Percentiles rank a stretch among this genome's conserved stretches.
Conservation (phyloP, 1,140 invertebrate species). For the Drosophila obscura region DNA sequence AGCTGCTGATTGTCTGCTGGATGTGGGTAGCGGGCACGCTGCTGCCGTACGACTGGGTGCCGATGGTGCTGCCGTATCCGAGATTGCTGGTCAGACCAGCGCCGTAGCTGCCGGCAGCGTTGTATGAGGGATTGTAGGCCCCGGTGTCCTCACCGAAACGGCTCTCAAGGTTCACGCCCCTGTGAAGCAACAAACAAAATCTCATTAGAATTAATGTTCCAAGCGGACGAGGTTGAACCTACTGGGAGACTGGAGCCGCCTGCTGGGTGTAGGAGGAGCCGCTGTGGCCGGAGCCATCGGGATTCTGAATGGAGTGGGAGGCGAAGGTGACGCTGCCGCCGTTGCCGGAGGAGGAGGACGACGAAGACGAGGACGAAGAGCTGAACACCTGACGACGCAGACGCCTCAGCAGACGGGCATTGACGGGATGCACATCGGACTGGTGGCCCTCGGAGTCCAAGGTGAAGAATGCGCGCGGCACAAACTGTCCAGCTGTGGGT, state of each 20-base stretch:
- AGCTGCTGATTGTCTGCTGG: slow-evolving; percentile 21
- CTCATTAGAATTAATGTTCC: background rate
- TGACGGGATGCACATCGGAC: slow-evolving; percentile 67
- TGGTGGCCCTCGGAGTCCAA: slow-evolving; percentile 70
- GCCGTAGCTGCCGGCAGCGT: background rate
- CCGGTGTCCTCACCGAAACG: slow-evolving; percentile 61
- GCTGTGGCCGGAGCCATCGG: slow-evolving; percentile 31
- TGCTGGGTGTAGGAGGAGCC: slow-evolving; percentile 36
- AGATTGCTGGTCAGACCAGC: background rate
- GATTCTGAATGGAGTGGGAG: slow-evolving; percentile 26
- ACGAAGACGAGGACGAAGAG: slow-evolving; percentile 58
- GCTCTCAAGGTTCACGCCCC: slow-evolving; percentile 5
- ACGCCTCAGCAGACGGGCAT: slow-evolving; percentile 65
- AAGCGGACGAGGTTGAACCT: background rate
- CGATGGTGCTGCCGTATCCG: background rate
- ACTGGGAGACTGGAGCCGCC: background rate
- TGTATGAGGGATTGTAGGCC: slow-evolving; percentile 19
- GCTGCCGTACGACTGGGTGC: slow-evolving; percentile 17
- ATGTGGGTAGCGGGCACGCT: slow-evolving; percentile 15
- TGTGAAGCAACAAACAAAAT: background rate
- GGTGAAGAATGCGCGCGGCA: slow-evolving; percentile 71
- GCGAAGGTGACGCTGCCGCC: slow-evolving; percentile 22
- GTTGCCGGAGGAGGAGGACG: slow-evolving; percentile 54
- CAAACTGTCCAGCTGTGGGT: slow-evolving; percentile 65
- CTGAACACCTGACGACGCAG: slow-evolving; percentile 63